Evolutionary conservation across 2,113 vertebrate species (phyloP), one percentile per base, ranked within the genome.

Genomic region (Thermophis baileyi): DNA sequence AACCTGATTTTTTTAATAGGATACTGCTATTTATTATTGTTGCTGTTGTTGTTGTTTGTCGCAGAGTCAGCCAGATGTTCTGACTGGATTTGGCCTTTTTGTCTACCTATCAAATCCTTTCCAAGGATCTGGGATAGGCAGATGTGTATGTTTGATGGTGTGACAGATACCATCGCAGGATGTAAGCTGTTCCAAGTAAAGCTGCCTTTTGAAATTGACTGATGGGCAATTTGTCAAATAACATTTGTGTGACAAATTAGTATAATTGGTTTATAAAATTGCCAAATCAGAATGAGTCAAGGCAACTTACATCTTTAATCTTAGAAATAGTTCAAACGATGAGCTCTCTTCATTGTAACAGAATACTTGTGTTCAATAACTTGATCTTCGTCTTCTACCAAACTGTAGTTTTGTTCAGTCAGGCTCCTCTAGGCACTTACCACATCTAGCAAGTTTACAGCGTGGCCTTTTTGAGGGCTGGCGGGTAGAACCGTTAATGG

Each of bases 391-490:
- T 90, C n/a, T 86, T 30, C n/a, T 8, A 10, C 8, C 3, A 18
- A 93, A 89, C 90, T 91, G 14, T 40, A 54, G 22, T 44, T 90
- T 63, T 85, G 40, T 18, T 54, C 27, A 49, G 22, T 46, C 46
- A 9, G 47, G 50, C 60, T 27, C 85, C 2, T 89, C 60, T 25
- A 74, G 49, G 30, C 27, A 96, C 95, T 96, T 94, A 99, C 99
- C 98, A 99, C 99, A 97, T 99, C 99, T 74, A 99, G 97, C 10
- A 99, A 96, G 97, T 99, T 99, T 95, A 99, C 98, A 91, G 99
- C 99, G 16, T 99, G 97, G 91, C 98, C 98, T 95, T 97, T 99
- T 4, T 99, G 98, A 88, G 99, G 98, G 95, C 98, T 99, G 55
- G 97, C 96, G 89, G 97, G 97, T 10, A 97, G 89, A 24, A 96